Evolutionary conservation across 2,113 vertebrate genomes (phyloP).

Genomic region (Chrysemys picta): DNA sequence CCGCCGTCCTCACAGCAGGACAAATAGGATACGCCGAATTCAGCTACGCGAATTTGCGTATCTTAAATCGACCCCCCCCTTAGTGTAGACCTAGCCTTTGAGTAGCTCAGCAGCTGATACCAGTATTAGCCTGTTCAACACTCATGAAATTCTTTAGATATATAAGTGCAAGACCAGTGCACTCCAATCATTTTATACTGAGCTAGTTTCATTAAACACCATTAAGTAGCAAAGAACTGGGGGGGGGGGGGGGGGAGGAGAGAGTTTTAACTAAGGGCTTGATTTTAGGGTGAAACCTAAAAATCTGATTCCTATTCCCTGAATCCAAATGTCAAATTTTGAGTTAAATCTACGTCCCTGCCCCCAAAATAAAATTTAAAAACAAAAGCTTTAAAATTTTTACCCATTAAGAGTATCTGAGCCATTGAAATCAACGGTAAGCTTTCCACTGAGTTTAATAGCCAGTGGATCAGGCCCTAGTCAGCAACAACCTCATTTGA

Average conservation of each 20-base stretch:
- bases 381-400: not conserved
- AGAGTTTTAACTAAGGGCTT: not conserved
- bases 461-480: not conserved
- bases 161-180: not conserved
- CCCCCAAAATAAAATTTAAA: not conserved
- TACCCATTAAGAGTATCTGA: not conserved
- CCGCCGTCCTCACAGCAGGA: no score
- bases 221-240: not conserved
- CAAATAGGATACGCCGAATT: no score
- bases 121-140: not conserved
- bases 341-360: not conserved
- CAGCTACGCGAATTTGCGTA: no score
- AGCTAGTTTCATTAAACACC: not conserved
- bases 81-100: not conserved
- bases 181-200: not conserved
- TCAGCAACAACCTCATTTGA: not conserved
- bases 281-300: not conserved
- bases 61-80: no score
- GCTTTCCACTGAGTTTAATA: not conserved
- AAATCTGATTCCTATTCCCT: rapidly evolving
- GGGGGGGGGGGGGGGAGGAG: not conserved
- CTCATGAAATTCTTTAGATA: slow-evolving; percentile 5
- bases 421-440: not conserved
- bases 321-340: not conserved
- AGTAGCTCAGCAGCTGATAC: not conserved